Evolutionary conservation across 2,888 invertebrate genomes (phyloP).

Genomic region (Vesta saturnalis): DNA sequence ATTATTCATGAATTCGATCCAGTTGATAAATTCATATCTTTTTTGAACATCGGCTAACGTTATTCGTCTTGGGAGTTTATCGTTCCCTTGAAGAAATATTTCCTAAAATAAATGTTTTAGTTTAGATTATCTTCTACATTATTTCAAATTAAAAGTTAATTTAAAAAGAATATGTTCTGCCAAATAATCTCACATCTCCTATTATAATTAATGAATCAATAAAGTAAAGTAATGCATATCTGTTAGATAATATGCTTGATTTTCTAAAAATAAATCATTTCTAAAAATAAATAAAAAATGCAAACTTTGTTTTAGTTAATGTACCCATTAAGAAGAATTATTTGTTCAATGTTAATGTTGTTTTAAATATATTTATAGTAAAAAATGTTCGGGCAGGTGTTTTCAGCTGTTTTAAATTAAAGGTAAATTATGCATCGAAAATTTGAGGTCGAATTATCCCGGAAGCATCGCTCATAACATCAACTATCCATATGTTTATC

Average conservation of each 20-base stretch:
- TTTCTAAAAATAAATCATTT: background rate
- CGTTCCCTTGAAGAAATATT: slow-evolving; percentile 22
- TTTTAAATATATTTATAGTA: too few relatives aligned
- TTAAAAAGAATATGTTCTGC: too few relatives aligned
- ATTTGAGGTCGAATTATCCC: background rate
- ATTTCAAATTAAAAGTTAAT: too few relatives aligned
- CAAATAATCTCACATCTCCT: too few relatives aligned
- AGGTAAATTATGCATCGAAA: background rate
- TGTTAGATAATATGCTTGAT: too few relatives aligned
- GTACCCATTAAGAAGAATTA: background rate
- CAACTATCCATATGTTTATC: too few relatives aligned
- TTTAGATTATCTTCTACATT: background rate
- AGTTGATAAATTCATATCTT: slow-evolving; percentile 44
- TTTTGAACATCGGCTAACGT: slow-evolving; percentile 44
- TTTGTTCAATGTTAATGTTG: too few relatives aligned
- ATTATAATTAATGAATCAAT: too few relatives aligned
- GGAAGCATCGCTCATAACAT: background rate
- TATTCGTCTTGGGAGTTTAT: slow-evolving; percentile 19
- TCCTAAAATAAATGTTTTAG: slow-evolving; percentile 14
- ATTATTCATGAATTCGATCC: slow-evolving; percentile 49
- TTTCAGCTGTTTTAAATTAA: background rate
- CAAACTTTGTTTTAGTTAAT: background rate
- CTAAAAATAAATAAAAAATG: background rate
- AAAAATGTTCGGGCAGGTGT: background rate
- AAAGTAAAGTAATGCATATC: too few relatives aligned